Base-by-base conservation (phyloP, 2,888 invertebrate genomes). In the Euzetes globulus region DNA sequence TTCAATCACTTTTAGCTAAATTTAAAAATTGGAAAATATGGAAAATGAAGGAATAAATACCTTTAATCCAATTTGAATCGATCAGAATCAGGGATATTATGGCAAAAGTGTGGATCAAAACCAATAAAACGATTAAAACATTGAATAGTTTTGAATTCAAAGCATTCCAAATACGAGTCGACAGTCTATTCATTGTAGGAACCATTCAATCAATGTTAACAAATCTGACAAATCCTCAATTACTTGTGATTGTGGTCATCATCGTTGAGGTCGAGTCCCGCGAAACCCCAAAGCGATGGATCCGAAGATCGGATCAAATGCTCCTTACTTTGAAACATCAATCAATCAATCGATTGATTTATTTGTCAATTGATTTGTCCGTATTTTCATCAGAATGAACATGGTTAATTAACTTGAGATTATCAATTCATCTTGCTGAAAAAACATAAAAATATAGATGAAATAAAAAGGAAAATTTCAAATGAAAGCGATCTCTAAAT, bases 241-340 rank as follows among this genome's bases (percentile, higher is more conserved):
- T 74, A 47, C 70, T 55, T 65, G 15, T 70, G 41, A 47, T 15
- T 75, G 60, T 58, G 71, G 15, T 71, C 65, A 29, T 77, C 75
- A 19, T 77, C 76, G 25, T 74, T 76, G n/a, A 77, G 58, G 58
- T 77, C 76, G 33, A 77, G 78, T 27, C 78, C 79, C 63, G 77
- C 77, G 52, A 79, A 76, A 47, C 78, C 78, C 79, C 79, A 79
- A 29, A 79, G 77, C 17, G 77, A 75, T 52, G 77, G 77, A 71
- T 79, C 79, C 55, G 78, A 78, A 75, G 77, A 77, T 60, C 78
- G 76, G 78, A 79, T 79, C 72, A 79, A 77, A 78, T 79, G 78
- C 77, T 79, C 79, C 76, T 79, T 78, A 74, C 79, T 79, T 71
- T 50, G 76, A 76, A 68, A 76, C 70, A 70, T 70, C 7, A 11